These are phyloP conservation scores for Drosophila percnosoma DNA, from an alignment of 2,888 invertebrate genomes.

Conservation along the genomic window DNA sequence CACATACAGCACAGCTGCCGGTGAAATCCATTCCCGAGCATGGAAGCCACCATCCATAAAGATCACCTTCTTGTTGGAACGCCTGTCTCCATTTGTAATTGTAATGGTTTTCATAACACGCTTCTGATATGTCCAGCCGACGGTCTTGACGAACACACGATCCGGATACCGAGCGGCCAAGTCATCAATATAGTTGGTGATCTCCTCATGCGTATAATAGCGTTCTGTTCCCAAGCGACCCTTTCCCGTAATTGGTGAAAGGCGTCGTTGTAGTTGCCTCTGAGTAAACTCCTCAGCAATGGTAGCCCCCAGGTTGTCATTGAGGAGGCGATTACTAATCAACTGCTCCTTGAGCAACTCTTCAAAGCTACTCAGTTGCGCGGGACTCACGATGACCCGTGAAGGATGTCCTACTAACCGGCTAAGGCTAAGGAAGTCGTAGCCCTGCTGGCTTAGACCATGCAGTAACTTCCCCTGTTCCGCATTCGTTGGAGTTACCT, in stretches of 20 bases:
- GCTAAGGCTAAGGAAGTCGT: constrained; percentile 74
- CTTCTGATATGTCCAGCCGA: constrained; percentile 87
- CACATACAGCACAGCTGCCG: constrained; percentile 87
- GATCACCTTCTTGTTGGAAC: constrained; percentile 85
- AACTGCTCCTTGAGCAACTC: constrained; percentile 42
- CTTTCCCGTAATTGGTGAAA: constrained; percentile 60
- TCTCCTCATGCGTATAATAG: constrained; percentile 82
- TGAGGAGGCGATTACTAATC: constrained; percentile 57
- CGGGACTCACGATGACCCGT: constrained; percentile 73
- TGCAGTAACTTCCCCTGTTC: constrained; percentile 61
- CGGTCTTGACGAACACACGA: constrained; percentile 86
- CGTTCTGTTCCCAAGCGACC: constrained; percentile 75
- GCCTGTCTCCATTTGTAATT: constrained; percentile 86
- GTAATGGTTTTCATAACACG: constrained; percentile 87
- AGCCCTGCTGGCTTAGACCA: constrained; percentile 55
- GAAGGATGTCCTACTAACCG: constrained; percentile 56
- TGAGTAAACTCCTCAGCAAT: constrained; percentile 67
- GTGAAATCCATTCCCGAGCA: constrained; percentile 89
- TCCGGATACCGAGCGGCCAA: constrained; percentile 85
- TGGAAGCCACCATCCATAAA: constrained; percentile 87
- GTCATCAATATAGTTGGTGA: constrained; percentile 85
- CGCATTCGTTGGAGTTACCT: constrained; percentile 54
- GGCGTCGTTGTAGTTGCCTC: constrained; percentile 51
- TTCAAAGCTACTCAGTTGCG: constrained; percentile 59
- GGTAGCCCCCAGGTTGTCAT: constrained; percentile 68